Base-by-base conservation (phyloP, 2,113 vertebrate genomes). In the Noctilio leporinus region DNA sequence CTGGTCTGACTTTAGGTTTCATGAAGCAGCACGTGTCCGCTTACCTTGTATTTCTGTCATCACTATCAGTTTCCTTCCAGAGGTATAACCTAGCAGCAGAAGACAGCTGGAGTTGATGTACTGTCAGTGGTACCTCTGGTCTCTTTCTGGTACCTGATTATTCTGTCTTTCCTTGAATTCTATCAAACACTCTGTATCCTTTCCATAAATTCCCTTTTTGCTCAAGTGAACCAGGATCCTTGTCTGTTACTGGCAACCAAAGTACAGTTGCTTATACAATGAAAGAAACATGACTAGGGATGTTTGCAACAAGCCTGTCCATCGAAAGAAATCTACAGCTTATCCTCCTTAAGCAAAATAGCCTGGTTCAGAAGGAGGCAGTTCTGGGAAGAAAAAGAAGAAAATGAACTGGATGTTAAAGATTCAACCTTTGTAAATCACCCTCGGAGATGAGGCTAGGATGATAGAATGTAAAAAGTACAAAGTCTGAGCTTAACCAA, bases 401-500 rank as follows among this genome's bases (percentile, higher is more conserved):
- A 53, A 81, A 62, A 40, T n/a, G 30, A 89, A n/a, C 51, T 53
- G 17, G 15, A n/a, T 73, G 62, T 82, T 55, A 82, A 91, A 90
- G 93, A 92, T 47, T 47, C 87, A 75, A 51, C 57, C 49, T 93
- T 64, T 89, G 28, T 62, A 55, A 77, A 89, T 40, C n/a, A n/a
- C n/a, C 24, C n/a, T 43, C n/a, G 57, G 57, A 89, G 40, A 91
- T 33, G 35, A 14, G 5, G 53, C 2, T 20, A 4, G 8, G 24
- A 10, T 3, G 35, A 33, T 8, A 69, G n/a, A 82, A 73, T 78
- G 47, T 40, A 86, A 95, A 88, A 78, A 40, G 17, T 88, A 75
- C 9, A 65, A 65, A 80, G 89, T 80, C 17, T 90, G 85, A 85
- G 75, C 45, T 96, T 93, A 73, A 53, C 26, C 22, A 82, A 95